A percentile compares a stretch with the other conserved stretches of the same genome.
phyloP scores from a whole-genome alignment of 1,140 invertebrate species.

The Stegodyphus mimosarum region DNA sequence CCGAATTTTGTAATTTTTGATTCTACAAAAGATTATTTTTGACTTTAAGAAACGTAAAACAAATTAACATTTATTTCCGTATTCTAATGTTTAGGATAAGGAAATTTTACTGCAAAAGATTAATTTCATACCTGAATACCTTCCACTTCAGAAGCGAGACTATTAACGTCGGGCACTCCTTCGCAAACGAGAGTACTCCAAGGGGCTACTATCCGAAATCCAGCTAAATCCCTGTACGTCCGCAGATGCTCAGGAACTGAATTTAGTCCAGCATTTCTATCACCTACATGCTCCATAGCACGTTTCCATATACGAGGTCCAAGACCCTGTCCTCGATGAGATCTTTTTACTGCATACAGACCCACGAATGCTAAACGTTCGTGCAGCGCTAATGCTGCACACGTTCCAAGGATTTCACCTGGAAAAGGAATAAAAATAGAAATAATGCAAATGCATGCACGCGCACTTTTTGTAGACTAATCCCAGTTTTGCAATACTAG shows the following conservation, averaged over 20 bases:
- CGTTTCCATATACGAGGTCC: constrained; percentile 61
- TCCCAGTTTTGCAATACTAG: no score
- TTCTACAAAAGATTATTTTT: no score
- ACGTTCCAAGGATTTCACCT: constrained; percentile 62
- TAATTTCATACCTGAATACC: constrained; percentile 26
- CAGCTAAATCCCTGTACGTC: constrained; percentile 63
- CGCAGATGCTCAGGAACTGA: constrained; percentile 62
- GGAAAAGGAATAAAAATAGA: no score
- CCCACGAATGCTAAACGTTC: constrained; percentile 62
- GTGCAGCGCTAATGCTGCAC: constrained; percentile 60
- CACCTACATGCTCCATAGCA: constrained; percentile 62
- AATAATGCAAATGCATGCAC: no score
- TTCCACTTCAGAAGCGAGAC: constrained; percentile 3
- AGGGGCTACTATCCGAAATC: constrained; percentile 51
- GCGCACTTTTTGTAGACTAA: no score
- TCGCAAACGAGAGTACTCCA: constrained; percentile 33
- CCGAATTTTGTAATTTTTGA: no score
- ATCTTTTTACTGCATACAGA: constrained; percentile 62
- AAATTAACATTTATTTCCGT: no score
- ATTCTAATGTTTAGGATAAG: no score
- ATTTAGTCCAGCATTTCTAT: constrained; percentile 62
- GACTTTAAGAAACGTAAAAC: no score
- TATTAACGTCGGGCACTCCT: background rate
- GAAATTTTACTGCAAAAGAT: no score
- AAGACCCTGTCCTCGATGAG: constrained; percentile 60